These are phyloP conservation scores for Lepidocolaptes lacrymiger DNA, from an alignment of 2,797 vertebrate genomes.

Conservation along the genomic window DNA sequence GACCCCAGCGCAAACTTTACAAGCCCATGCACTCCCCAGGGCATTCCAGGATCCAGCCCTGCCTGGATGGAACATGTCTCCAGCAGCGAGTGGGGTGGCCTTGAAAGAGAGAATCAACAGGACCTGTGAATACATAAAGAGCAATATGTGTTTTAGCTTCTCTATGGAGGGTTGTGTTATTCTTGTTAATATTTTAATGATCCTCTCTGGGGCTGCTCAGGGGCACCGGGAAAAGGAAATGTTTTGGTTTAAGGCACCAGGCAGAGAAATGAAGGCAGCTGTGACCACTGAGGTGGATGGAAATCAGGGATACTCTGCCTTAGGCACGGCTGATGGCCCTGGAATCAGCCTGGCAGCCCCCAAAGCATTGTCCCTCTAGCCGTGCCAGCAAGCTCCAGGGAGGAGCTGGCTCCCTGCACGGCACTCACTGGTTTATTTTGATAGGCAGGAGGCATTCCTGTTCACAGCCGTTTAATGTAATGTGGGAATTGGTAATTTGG, in stretches of 20 bases:
- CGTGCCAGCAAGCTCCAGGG: rapidly evolving
- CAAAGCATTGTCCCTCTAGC: not conserved
- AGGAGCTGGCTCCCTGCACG: not conserved
- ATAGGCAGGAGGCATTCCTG: constrained; percentile 41
- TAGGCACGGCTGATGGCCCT: not conserved
- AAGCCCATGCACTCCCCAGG: rapidly evolving
- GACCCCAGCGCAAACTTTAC: not conserved
- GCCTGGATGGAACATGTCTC: not conserved
- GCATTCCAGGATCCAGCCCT: not conserved
- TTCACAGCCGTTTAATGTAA: constrained; percentile 20
- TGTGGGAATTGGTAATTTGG: constrained; percentile 54
- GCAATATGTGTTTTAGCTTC: not conserved
- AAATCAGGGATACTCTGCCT: not conserved
- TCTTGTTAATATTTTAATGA: not conserved
- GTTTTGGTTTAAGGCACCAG: not conserved
- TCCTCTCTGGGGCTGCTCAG: not conserved
- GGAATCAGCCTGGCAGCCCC: not conserved
- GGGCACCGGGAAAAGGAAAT: not conserved
- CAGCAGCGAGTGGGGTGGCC: not conserved
- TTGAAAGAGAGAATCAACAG: not conserved
- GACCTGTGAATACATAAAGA: not conserved
- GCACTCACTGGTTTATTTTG: not conserved
- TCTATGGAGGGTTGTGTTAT: not conserved
- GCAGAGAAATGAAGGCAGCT: not conserved
- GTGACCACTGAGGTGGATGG: not conserved